Evolutionary conservation across 2,113 vertebrate species (phyloP).

Genomic region (Oreotrochilus melanogaster): DNA sequence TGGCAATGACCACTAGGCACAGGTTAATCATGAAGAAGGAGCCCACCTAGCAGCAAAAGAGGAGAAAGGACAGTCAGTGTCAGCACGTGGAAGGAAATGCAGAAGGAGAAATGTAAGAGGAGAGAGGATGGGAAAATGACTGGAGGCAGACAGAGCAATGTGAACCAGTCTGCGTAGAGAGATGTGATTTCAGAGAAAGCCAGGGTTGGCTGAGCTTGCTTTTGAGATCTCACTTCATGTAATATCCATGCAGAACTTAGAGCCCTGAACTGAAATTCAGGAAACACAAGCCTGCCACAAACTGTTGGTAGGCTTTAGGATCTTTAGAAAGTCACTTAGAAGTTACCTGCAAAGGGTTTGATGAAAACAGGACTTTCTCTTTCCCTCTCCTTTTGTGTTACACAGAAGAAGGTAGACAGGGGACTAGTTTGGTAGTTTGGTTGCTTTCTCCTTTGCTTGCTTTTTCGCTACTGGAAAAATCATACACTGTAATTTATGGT

Average conservation of each 20-base stretch:
- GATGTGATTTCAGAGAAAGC: not conserved
- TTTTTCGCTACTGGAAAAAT: not conserved
- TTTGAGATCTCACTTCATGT: not conserved
- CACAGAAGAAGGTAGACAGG: not conserved
- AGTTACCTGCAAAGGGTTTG: not conserved
- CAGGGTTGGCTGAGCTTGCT: not conserved
- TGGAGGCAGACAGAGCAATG: not conserved
- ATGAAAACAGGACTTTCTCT: not conserved
- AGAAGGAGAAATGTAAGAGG: not conserved
- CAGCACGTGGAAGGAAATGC: not conserved
- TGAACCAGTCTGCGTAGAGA: not conserved
- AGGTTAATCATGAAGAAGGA: slow-evolving; percentile 86
- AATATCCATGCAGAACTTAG: not conserved
- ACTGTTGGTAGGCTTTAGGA: not conserved
- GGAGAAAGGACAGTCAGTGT: not conserved
- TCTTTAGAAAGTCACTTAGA: not conserved
- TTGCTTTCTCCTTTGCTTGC: not conserved
- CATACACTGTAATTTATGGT: not conserved
- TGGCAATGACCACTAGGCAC: slow-evolving; percentile 98
- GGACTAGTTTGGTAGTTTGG: not conserved
- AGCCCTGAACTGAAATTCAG: not conserved
- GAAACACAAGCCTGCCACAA: not conserved
- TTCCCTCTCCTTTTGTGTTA: not conserved
- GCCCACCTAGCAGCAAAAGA: slow-evolving; percentile 43
- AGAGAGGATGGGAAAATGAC: not conserved